Conservation (phyloP, 2,888 invertebrate species). For the Entomobrya multifasciata region DNA sequence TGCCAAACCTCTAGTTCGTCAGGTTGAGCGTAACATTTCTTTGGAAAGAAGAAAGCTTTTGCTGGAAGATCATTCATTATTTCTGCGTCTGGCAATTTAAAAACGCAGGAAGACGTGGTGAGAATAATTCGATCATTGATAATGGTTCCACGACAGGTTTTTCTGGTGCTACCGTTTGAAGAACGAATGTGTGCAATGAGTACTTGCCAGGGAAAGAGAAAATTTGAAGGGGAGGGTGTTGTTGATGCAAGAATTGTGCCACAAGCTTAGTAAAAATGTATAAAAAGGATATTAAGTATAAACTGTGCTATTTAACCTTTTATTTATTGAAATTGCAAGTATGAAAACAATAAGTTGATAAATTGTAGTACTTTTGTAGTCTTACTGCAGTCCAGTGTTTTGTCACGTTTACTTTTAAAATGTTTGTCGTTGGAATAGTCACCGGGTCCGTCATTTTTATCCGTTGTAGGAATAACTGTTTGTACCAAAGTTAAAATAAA, state of each 20-base stretch:
- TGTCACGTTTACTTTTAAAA: neutral
- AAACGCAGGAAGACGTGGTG: constrained; percentile 54
- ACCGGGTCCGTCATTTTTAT: neutral
- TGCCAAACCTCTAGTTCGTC: constrained; percentile 9
- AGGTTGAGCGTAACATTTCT: neutral
- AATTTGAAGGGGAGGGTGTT: neutral
- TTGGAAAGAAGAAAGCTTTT: neutral
- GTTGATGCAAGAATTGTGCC: neutral
- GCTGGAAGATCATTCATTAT: neutral
- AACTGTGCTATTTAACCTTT: no score
- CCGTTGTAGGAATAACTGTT: neutral
- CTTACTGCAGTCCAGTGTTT: constrained; percentile 49
- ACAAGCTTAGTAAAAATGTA: constrained; percentile 28
- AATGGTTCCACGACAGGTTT: constrained; percentile 55
- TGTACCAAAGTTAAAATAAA: no score
- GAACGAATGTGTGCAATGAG: neutral
- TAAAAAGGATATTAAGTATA: no score
- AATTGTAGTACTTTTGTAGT: neutral
- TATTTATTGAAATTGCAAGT: no score
- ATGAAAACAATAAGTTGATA: no score
- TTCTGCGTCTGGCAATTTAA: neutral
- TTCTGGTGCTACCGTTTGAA: neutral
- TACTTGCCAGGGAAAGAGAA: neutral
- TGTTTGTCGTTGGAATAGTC: neutral
- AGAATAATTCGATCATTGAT: constrained; percentile 56